Base-by-base conservation (phyloP, 2,113 vertebrate genomes). In the Anolis sagrei region DNA sequence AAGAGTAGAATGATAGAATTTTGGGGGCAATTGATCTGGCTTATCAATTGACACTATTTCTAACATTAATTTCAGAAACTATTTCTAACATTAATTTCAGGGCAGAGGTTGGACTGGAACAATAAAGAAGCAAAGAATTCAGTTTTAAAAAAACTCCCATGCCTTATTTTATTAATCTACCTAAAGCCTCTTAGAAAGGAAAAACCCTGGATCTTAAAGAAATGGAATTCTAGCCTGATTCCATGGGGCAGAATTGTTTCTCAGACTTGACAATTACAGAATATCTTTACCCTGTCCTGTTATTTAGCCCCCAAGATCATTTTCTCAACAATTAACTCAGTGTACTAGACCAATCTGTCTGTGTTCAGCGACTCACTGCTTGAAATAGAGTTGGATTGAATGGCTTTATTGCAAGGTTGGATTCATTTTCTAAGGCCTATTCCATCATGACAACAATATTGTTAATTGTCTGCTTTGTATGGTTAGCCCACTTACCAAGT, bases 321-420 rank as follows among this genome's bases (percentile, higher is more conserved):
- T 77, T 5, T 77, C 62, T 76, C 77, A 75, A 44, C 36, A 44
- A 62, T 36, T 36, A 23, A 25, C 48, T n/a, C 6, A 48, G 36
- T 29, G 44, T 27, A 76, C 1, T 76, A 36, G 34, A 27, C 7
- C 2, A 19, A 27, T 44, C 21, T 62, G 21, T 78, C 48, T 18
- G 19, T 32, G 23, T 29, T 48, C 29, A n/a, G 21, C 39, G 34
- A 70, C 70, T 19, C n/a, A 70, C 29, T n/a, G 54, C 54, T 73
- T 73, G 68, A 6, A 87, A 87, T 14, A n/a, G 54, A 87, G 39
- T 51, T 83, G 54, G 76, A 79, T 76, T 72, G 79, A 79, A 87
- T 79, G 66, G 27, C 86, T 83, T 87, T 51, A 64, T 83, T 83
- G 36, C 10, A 62, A 21, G n/a, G 23, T 44, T 32, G 36, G 66